Conservation (phyloP, 2,888 invertebrate genomes). For the Pemphredon lugubris region DNA sequence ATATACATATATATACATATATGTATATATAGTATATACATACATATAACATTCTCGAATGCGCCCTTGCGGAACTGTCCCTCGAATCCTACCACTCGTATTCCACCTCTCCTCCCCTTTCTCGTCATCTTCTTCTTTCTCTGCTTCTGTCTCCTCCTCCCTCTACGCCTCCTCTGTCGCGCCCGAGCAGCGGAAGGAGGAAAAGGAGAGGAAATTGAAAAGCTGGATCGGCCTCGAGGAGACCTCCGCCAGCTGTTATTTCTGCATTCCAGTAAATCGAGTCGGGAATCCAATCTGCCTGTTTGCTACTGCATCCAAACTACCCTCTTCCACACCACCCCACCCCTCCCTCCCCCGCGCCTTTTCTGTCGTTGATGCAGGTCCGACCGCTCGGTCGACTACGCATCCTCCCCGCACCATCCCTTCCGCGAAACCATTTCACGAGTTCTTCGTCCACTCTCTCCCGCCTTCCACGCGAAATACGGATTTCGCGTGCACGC, state of each 20-base stretch:
- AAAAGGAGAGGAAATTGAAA: slow-evolving; percentile 67
- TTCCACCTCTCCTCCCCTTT: slow-evolving; percentile 38
- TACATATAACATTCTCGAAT: slow-evolving; percentile 32
- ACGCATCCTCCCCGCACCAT: slow-evolving; percentile 2
- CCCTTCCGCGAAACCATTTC: neutral
- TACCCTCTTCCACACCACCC: slow-evolving; percentile 48
- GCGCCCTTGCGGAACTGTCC: slow-evolving; percentile 42
- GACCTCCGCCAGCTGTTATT: slow-evolving; percentile 74
- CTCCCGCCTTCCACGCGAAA: neutral
- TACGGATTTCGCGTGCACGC: slow-evolving; percentile 39
- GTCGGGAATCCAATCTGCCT: slow-evolving; percentile 77
- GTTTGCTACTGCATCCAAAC: slow-evolving; percentile 71
- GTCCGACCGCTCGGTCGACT: slow-evolving; percentile 13
- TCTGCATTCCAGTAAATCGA: slow-evolving; percentile 77
- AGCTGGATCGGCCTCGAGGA: slow-evolving; percentile 69
- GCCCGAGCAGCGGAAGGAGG: slow-evolving; percentile 50
- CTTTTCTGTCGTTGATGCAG: slow-evolving; percentile 21
- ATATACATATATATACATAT: slow-evolving; percentile 15
- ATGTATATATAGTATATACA: slow-evolving; percentile 38
- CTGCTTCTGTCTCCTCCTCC: slow-evolving; percentile 9
- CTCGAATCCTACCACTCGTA: slow-evolving; percentile 47
- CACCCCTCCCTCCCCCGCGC: slow-evolving; percentile 22
- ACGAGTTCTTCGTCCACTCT: neutral
- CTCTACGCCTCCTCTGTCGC: slow-evolving; percentile 18
- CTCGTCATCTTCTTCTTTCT: slow-evolving; percentile 19